phyloP scores from a whole-genome alignment of 2,797 vertebrate species.

The Pipistrellus pipistrellus region DNA sequence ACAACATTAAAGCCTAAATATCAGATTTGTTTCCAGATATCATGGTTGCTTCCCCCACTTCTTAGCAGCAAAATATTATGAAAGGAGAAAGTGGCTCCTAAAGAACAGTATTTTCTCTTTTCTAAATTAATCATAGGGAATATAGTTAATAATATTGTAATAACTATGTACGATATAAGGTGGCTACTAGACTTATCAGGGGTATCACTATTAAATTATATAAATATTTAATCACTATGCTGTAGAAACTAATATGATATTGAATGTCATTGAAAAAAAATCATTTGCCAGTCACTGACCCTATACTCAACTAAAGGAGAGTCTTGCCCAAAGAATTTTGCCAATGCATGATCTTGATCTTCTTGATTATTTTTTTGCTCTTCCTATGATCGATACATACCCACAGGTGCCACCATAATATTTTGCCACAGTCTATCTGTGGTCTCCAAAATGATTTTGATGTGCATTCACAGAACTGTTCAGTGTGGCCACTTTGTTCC shows the following conservation, averaged over 20 bases:
- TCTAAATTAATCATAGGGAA: background rate
- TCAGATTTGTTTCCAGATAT: background rate
- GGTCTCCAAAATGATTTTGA: slow-evolving; percentile 42
- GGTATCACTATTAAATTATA: background rate
- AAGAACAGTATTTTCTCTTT: background rate
- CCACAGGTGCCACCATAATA: background rate
- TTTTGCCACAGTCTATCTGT: slow-evolving; percentile 12
- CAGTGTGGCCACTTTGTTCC: background rate
- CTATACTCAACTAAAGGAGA: background rate
- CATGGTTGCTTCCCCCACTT: background rate
- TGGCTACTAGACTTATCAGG: background rate
- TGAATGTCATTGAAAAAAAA: background rate
- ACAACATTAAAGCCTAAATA: background rate
- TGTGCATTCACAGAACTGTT: background rate
- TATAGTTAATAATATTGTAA: background rate
- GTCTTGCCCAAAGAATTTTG: background rate
- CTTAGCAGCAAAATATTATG: slow-evolving; percentile 10
- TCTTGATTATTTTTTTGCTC: background rate
- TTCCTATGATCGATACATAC: background rate
- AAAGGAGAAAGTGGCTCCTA: background rate
- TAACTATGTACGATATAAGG: background rate
- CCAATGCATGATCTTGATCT: background rate
- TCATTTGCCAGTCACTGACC: background rate
- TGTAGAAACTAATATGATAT: background rate
- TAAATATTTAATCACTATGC: background rate